Percentiles rank a stretch among this genome's conserved stretches.
Evolutionary conservation across 2,113 vertebrate genomes (phyloP).

Genomic region (Argyrosomus japonicus): DNA sequence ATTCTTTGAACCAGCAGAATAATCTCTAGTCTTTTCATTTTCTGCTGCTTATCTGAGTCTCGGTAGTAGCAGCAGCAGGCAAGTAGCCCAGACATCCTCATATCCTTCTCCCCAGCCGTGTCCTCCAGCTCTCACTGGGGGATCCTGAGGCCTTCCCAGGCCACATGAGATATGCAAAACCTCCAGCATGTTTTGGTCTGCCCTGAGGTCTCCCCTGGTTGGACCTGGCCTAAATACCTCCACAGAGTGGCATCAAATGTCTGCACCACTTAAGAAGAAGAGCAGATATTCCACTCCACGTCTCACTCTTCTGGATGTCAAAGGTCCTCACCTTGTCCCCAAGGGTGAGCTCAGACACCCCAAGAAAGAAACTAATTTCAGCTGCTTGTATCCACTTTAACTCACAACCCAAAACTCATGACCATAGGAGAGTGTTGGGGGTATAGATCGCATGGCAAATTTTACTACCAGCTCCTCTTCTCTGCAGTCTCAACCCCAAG

Average conservation of each 20-base stretch:
- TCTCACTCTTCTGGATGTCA: neutral
- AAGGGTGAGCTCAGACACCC: neutral
- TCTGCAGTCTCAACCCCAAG: neutral
- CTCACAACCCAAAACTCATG: slow-evolving; percentile 4
- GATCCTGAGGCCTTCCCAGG: slow-evolving; percentile 12
- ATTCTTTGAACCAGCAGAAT: slow-evolving; percentile 36
- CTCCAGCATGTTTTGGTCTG: neutral
- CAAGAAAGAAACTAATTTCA: neutral
- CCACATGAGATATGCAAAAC: slow-evolving; percentile 11
- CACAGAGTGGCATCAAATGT: neutral
- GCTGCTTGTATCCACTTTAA: neutral
- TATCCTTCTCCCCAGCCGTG: slow-evolving; percentile 4
- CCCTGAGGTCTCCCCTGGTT: slow-evolving; percentile 5
- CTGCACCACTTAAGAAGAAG: neutral
- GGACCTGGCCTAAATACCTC: slow-evolving; percentile 7
- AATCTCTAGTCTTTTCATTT: slow-evolving; percentile 22
- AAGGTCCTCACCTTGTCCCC: neutral
- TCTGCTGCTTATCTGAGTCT: slow-evolving; percentile 15
- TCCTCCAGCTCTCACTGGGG: slow-evolving; percentile 15
- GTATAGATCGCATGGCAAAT: neutral
- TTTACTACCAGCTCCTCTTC: neutral
- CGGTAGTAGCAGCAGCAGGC: neutral
- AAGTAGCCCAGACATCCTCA: slow-evolving; percentile 9
- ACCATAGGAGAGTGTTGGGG: neutral
- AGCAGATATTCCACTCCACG: neutral